A percentile compares a stretch with the other conserved stretches of the same genome.
These are phyloP conservation scores for Otus sunia DNA, from an alignment of 2,113 vertebrate species.

Conservation along the genomic window DNA sequence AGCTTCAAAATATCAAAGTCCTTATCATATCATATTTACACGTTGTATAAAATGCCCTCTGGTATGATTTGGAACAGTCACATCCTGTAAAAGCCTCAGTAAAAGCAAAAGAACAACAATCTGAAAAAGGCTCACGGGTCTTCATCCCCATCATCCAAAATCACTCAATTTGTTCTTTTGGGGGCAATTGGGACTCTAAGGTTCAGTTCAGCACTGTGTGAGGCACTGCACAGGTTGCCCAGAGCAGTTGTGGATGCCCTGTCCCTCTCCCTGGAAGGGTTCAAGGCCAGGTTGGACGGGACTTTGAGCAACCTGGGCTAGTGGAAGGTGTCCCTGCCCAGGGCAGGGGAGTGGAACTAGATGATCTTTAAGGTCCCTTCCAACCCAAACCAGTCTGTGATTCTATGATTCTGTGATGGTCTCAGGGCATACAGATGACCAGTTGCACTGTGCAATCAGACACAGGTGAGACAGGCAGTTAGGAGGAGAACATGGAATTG, in stretches of 20 bases:
- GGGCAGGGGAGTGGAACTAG: too few species aligned
- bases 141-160: neutral
- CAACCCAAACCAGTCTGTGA: too few species aligned
- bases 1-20: neutral
- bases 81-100: neutral
- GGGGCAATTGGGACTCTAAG: fast-evolving
- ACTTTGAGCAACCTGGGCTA: too few species aligned
- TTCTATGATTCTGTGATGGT: neutral
- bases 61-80: neutral
- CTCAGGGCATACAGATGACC: neutral
- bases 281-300: too few species aligned
- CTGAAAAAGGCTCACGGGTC: neutral
- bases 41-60: neutral
- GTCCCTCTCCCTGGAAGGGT: too few species aligned
- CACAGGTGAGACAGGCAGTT: neutral
- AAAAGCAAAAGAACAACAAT: neutral
- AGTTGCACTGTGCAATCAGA: fast-evolving
- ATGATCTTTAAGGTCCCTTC: too few species aligned
- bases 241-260: too few species aligned
- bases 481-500: neutral
- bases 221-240: too few species aligned
- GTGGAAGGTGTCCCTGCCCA: too few species aligned
- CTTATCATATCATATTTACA: neutral
- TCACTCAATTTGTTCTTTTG: neutral
- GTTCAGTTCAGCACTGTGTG: neutral